phyloP scores from a whole-genome alignment of 2,888 invertebrate species.

The Calephelis perditalis region DNA sequence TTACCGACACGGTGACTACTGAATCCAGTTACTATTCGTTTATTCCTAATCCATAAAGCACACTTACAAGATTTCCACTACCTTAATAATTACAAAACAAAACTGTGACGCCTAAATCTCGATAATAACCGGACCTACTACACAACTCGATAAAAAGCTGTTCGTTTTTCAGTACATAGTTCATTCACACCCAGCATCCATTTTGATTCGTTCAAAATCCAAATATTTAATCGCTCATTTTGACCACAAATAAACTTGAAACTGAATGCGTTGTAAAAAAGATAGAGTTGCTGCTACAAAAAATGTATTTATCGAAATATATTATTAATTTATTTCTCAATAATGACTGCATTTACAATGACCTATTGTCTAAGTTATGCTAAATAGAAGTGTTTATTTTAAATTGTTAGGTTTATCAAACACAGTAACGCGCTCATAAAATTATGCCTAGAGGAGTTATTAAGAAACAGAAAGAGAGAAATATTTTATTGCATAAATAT shows the following conservation, averaged over 20 bases:
- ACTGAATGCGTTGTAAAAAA: slow-evolving; percentile 40
- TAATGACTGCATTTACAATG: not conserved
- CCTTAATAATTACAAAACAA: slow-evolving; percentile 55
- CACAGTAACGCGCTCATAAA: no score
- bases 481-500: no score
- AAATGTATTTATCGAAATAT: not conserved
- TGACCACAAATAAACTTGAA: slow-evolving; percentile 53
- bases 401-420: no score
- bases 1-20: slow-evolving; percentile 71
- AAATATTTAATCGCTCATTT: slow-evolving; percentile 68
- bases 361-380: no score
- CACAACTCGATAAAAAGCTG: slow-evolving; percentile 76
- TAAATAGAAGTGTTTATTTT: no score
- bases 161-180: slow-evolving; percentile 76
- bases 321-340: not conserved
- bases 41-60: slow-evolving; percentile 42
- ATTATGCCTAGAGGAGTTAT: no score
- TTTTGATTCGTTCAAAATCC: slow-evolving; percentile 78
- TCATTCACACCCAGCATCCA: slow-evolving; percentile 79
- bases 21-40: slow-evolving; percentile 50
- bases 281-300: slow-evolving; percentile 25
- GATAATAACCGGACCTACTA: slow-evolving; percentile 70
- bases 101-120: slow-evolving; percentile 64
- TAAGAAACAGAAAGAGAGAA: no score
- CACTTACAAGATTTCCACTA: slow-evolving; percentile 55